phyloP scores from a whole-genome alignment of 2,113 vertebrate genomes.

The Syngnathoides biaculeatus region DNA sequence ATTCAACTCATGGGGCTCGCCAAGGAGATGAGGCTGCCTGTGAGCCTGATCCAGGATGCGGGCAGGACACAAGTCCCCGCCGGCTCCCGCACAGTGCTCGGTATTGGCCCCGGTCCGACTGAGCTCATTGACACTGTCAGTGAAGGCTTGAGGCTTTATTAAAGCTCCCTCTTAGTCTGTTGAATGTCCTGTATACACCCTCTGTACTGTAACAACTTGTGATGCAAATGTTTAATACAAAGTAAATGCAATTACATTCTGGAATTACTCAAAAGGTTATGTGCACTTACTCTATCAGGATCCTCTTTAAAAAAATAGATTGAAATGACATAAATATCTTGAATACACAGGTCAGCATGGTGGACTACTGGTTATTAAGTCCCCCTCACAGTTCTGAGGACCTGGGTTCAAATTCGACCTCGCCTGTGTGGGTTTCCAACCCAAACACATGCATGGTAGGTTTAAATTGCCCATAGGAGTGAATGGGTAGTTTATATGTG shows the following conservation, averaged over 20 bases:
- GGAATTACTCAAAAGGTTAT: neutral
- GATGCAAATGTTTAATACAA: neutral
- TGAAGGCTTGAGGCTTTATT: constrained; percentile 91
- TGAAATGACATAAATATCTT: no score
- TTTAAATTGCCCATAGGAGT: no score
- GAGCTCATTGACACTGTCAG: constrained; percentile 87
- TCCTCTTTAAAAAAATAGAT: no score
- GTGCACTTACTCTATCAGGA: no score
- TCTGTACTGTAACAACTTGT: neutral
- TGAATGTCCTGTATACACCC: neutral
- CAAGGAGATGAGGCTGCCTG: constrained; percentile 79
- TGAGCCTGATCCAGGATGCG: constrained; percentile 94
- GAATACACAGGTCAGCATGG: no score
- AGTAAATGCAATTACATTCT: neutral
- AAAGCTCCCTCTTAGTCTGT: constrained; percentile 10
- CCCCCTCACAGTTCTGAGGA: no score
- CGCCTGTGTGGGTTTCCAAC: no score
- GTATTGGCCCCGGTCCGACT: constrained; percentile 86
- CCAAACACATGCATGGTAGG: no score
- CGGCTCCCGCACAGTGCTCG: constrained; percentile 89
- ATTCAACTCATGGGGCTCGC: constrained; percentile 79
- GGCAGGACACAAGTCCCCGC: constrained; percentile 93
- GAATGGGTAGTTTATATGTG: no score
- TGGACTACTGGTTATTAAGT: no score
- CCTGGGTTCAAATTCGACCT: no score